Evolutionary conservation across 1,140 invertebrate species (phyloP), one percentile per base, ranked within the genome.

Genomic region (Tigriopus japonicus): DNA sequence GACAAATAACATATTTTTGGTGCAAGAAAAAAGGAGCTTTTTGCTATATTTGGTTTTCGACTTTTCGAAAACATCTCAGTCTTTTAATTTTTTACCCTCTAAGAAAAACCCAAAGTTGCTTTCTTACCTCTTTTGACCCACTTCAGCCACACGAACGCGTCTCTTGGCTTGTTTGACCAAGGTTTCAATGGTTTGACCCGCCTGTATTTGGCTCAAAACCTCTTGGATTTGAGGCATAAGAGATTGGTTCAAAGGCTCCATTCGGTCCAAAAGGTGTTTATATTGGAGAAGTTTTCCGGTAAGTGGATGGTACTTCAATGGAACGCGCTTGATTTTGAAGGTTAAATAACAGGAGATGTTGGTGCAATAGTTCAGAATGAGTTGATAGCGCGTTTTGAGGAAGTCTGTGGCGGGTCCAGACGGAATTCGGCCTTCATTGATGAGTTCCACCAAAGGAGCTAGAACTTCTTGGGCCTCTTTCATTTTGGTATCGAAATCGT

Each of bases 321-420:
- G 74, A 41, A 76, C 70, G 63, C 78, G 80, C 69, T 82, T 82
- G 13, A 69, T 67, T 75, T 89, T 92, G 1, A 94, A 66, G 63
- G 87, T 74, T 62, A 94, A 69, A 71, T 91, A 95, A 72, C 87
- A 91, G 24, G 78, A 78, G 19, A 93, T 81, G 70, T 93, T 92
- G 17, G 79, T 80, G 64, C 81, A 85, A 68, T 94, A 93, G 70
- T 79, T 81, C 63, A 86, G 71, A 64, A 82, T 76, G 13, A 87
- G 68, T 64, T 83, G 75, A 68, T 82, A 80, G 66, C 85, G 83
- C 6, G 78, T 78, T 69, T 76, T 74, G 7, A 87, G 70, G 73
- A 85, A 88, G 63, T 79, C 73, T 12, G 78, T 72, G 43, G 78
- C 78, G 21, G 73, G 67, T 64, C 76, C 79, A 62, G 77, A 69